Conservation (phyloP, 2,797 vertebrate species). For the Salmo trutta region DNA sequence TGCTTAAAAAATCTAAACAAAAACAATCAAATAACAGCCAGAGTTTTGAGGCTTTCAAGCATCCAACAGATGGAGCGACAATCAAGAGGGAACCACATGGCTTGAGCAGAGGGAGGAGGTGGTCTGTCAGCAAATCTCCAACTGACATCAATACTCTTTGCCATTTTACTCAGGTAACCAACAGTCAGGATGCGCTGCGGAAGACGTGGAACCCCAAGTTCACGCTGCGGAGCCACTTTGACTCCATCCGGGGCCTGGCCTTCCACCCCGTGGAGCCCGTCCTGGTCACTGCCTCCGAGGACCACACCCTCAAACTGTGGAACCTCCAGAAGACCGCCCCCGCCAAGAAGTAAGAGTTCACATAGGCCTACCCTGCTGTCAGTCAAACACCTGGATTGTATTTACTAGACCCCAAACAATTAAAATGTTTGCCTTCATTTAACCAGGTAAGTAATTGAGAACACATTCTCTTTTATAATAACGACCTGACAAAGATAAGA, state of each 20-base stretch:
- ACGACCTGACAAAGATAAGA: too few species aligned
- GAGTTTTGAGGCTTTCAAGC: too few species aligned
- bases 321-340: conserved; percentile 99
- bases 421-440: neutral
- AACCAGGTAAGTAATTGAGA: neutral
- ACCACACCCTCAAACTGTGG: conserved; percentile 99
- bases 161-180: conserved; percentile 83
- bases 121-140: neutral
- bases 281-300: conserved; percentile 97
- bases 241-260: conserved; percentile 91
- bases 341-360: conserved; percentile 89
- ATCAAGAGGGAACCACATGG: too few species aligned
- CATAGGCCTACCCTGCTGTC: neutral
- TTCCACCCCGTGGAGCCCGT: conserved; percentile 96
- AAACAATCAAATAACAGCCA: too few species aligned
- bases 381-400: neutral
- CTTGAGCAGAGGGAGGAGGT: too few species aligned
- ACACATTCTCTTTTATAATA: too few species aligned
- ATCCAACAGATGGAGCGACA: too few species aligned
- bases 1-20: too few species aligned
- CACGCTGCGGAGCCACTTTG: conserved; percentile 97
- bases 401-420: neutral
- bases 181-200: conserved; percentile 95
- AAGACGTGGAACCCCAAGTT: conserved; percentile 99
- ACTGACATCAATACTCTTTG: neutral